A percentile compares a stretch with the other conserved stretches of the same genome.
phyloP scores from a whole-genome alignment of 2,113 vertebrate genomes.

The Aplodontia rufa region DNA sequence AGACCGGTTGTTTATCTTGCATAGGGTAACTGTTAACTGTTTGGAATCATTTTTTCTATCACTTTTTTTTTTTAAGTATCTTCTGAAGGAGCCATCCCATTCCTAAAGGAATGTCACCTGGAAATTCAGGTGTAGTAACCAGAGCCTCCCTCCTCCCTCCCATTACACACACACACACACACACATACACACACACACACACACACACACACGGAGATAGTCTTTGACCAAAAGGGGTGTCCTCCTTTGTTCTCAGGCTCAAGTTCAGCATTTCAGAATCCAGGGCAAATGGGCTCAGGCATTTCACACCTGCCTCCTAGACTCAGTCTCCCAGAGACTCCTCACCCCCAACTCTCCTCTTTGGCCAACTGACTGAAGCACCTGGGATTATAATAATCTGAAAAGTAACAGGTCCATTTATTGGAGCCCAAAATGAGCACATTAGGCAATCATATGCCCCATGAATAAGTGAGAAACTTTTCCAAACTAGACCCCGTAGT shows the following conservation, averaged over 20 bases:
- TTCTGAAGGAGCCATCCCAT: not conserved
- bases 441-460: not conserved
- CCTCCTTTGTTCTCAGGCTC: not conserved
- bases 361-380: not conserved
- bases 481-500: not conserved
- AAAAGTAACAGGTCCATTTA: not conserved
- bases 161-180: too few relatives aligned
- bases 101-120: not conserved
- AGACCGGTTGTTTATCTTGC: not conserved
- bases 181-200: not conserved
- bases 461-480: not conserved
- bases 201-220: too few relatives aligned
- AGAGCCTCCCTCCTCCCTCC: not conserved
- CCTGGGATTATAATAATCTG: not conserved
- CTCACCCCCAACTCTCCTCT: not conserved
- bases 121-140: not conserved
- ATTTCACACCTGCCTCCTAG: not conserved
- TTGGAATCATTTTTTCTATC: not conserved
- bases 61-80: not conserved
- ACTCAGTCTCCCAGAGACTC: not conserved
- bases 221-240: not conserved
- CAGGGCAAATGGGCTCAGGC: not conserved
- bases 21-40: too few relatives aligned
- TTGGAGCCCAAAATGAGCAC: not conserved
- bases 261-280: not conserved